Evolutionary conservation across 2,888 invertebrate species (phyloP).

Genomic region (Bruchidius siliquastri): DNA sequence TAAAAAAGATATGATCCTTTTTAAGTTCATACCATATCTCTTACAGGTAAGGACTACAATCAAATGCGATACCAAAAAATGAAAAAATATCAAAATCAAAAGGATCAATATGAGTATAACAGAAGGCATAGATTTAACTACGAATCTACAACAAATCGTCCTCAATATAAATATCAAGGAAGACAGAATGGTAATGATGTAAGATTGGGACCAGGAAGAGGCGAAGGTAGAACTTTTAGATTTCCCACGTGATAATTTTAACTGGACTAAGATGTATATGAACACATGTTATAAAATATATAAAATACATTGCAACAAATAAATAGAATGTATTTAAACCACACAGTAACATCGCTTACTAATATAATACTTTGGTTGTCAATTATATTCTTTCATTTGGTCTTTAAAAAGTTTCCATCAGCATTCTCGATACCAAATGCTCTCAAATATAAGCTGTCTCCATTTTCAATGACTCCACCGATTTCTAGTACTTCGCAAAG

Average conservation of each 20-base stretch:
- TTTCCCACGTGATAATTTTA: constrained; percentile 5
- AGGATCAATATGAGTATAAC: neutral
- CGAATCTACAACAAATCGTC: neutral
- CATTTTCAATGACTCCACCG: constrained; percentile 32
- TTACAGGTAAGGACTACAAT: neutral
- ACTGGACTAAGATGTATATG: neutral
- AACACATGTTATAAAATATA: neutral
- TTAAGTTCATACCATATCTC: too few species aligned
- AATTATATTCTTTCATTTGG: neutral
- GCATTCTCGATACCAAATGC: constrained; percentile 35
- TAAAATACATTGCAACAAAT: constrained; percentile 1
- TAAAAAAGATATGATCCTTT: too few species aligned
- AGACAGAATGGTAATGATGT: neutral
- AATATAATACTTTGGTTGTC: neutral
- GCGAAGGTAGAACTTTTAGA: constrained; percentile 3
- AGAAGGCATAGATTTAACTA: neutral
- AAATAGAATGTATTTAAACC: constrained; percentile 2
- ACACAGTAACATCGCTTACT: neutral
- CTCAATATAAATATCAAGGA: neutral
- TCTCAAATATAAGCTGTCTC: constrained; percentile 31
- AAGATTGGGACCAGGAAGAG: neutral
- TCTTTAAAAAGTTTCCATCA: constrained; percentile 19
- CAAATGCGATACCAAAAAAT: neutral
- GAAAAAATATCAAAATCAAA: neutral
- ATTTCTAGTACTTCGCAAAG: constrained; percentile 36